Evolutionary conservation across 2,888 invertebrate species (phyloP), one percentile per base, ranked within the genome.

Genomic region (Epistrophella euchroma): DNA sequence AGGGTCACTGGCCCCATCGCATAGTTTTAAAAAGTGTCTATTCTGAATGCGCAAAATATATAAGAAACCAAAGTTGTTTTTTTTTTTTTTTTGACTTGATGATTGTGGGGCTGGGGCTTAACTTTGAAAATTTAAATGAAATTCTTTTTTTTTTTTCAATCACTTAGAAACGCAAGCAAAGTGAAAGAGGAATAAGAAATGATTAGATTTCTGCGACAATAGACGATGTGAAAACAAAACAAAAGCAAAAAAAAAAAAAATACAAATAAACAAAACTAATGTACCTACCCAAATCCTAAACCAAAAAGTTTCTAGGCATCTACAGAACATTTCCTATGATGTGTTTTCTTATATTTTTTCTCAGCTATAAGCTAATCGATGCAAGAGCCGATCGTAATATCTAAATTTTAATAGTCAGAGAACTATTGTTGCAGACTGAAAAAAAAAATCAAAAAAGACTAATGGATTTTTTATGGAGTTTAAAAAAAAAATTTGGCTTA

Each of bases 1-100:
- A 89, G 90, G 91, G 91, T 91, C 91, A 91, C 90, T 91, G 91
- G 90, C 91, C 90, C 90, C 77, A 71, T 22, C 70, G 60, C 68
- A 68, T 74, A 74, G 50, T 56, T 77, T 45, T 77, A 58, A 19
- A 40, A 37, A 37, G 37, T 68, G 22, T 73, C 50, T 68, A 52
- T 72, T 77, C 60, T 52, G 68, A 71, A 82, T 86, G 82, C 77
- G 82, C 77, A 68, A 76, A n/a, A n/a, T n/a, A 81, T 70, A 68
- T 70, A 47, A 77, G 17, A 77, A 74, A 73, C 62, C 22, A 40
- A 60, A 60, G 43, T 74, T 55, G 55, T 70, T 81, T 73, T 47
- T 58, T 81, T 17, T 52, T 50, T 11, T 70, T 52, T 64, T 70
- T 6, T 37, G 1, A 6, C 35, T 47, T 17, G 17, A 11, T 32